Evolutionary conservation across 1,140 invertebrate genomes (phyloP).

Genomic region (Drosophila santomea): DNA sequence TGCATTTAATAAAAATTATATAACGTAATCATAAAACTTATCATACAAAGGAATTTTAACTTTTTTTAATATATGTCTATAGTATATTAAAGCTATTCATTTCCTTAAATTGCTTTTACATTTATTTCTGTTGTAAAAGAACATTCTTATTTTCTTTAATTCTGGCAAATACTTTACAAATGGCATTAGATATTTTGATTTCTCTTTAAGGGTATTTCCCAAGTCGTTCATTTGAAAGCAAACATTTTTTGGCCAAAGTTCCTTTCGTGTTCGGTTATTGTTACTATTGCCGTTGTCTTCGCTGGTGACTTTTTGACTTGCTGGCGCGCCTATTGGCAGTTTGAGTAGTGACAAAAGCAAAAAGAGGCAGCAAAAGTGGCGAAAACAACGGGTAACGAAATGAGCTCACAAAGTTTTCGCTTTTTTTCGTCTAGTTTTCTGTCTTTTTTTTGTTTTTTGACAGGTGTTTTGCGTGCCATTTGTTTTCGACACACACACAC

Average conservation of each 20-base stretch:
- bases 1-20: too few species aligned
- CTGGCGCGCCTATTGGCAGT: conserved; percentile 50
- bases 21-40: too few species aligned
- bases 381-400: conserved; percentile 24
- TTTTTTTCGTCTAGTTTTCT: conserved; percentile 25
- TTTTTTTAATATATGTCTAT: too few species aligned
- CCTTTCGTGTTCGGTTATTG: conserved; percentile 18
- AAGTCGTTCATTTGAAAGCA: background rate
- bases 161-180: too few species aligned
- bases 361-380: conserved; percentile 1
- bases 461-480: conserved; percentile 59
- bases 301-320: conserved; percentile 30
- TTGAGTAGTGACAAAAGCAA: conserved; percentile 39
- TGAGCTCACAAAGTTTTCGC: conserved; percentile 41
- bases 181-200: background rate
- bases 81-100: too few species aligned
- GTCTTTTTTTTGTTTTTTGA: conserved; percentile 39
- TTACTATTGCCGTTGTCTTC: conserved; percentile 16
- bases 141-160: too few species aligned
- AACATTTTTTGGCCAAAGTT: background rate
- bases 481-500: conserved; percentile 34
- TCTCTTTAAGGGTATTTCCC: background rate
- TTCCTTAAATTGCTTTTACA: too few species aligned
- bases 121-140: too few species aligned
- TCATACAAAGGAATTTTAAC: too few species aligned